Evolutionary conservation across 23 tunicate species (phyloP).

Genomic region (Corella eumyota): DNA sequence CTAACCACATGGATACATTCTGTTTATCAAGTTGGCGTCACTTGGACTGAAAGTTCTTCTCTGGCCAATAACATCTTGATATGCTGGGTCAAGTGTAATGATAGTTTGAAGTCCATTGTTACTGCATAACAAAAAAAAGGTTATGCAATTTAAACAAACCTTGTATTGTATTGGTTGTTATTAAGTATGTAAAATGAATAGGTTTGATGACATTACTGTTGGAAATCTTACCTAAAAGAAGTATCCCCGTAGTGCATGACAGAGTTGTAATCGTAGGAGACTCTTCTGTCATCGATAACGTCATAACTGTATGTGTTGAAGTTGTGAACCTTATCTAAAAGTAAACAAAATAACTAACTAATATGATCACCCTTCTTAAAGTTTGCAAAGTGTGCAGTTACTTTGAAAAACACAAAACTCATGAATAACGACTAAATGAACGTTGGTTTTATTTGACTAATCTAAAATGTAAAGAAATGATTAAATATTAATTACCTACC

Average conservation of each 20-base stretch:
- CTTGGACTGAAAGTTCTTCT: conserved; percentile 76
- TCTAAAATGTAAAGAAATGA: too few relatives aligned
- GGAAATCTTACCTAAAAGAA: conserved; percentile 51
- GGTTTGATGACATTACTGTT: not conserved
- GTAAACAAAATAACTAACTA: too few relatives aligned
- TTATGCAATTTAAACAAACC: not conserved
- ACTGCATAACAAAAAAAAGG: too few relatives aligned
- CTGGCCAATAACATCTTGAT: conserved; percentile 92
- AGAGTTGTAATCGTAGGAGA: conserved; percentile 83
- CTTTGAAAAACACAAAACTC: too few relatives aligned
- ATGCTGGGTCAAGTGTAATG: conserved; percentile 75
- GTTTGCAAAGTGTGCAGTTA: too few relatives aligned
- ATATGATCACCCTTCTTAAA: too few relatives aligned
- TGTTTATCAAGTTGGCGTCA: conserved; percentile 58
- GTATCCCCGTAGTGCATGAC: conserved; percentile 91
- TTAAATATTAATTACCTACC: too few relatives aligned
- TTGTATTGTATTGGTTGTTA: not conserved
- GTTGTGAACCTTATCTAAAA: conserved; percentile 44
- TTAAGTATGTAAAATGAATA: not conserved
- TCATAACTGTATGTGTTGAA: conserved; percentile 58
- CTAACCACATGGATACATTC: conserved; percentile 87
- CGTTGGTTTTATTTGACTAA: too few relatives aligned
- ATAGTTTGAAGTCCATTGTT: conserved; percentile 72
- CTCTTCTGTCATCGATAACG: conserved; percentile 53
- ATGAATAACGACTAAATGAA: too few relatives aligned